A percentile compares a stretch with the other conserved stretches of the same genome.
Evolutionary conservation across 2,888 invertebrate species (phyloP).

Genomic region (Priocnemis perturbator): DNA sequence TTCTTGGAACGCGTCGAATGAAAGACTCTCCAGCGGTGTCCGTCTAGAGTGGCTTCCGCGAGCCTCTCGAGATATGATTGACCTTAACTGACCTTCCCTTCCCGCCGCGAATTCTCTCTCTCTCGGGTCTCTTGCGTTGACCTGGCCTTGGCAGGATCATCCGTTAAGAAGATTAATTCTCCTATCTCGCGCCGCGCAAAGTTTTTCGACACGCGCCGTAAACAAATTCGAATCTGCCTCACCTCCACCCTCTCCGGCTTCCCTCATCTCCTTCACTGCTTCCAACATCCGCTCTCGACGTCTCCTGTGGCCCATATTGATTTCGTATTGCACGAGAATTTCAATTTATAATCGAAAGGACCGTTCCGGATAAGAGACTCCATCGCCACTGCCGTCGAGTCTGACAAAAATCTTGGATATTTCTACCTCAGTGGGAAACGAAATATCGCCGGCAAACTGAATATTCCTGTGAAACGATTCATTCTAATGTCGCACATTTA

Average conservation of each 20-base stretch:
- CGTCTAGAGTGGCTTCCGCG: not conserved
- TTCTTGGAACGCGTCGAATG: not conserved
- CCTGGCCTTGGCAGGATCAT: slow-evolving; percentile 40
- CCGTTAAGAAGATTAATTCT: slow-evolving; percentile 56
- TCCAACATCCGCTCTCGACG: slow-evolving; percentile 4
- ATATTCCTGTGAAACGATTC: too few species aligned
- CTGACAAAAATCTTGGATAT: too few species aligned
- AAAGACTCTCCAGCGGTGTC: slow-evolving; percentile 8
- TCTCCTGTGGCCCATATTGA: too few species aligned
- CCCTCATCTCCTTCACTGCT: not conserved
- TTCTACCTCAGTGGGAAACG: too few species aligned
- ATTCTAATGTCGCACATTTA: too few species aligned
- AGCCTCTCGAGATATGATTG: slow-evolving; percentile 28
- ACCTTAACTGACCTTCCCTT: slow-evolving; percentile 11
- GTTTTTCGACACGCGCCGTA: slow-evolving; percentile 25
- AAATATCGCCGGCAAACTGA: too few species aligned
- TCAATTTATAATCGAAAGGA: not conserved
- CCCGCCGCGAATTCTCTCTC: not conserved
- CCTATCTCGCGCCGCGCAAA: slow-evolving; percentile 44
- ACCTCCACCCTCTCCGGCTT: slow-evolving; percentile 5
- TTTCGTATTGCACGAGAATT: too few species aligned
- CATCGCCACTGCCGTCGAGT: not conserved
- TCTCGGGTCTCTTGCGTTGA: slow-evolving; percentile 2
- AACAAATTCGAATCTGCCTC: slow-evolving; percentile 36
- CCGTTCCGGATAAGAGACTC: slow-evolving; percentile 17